These are phyloP conservation scores for Thinocorus orbignyianus DNA, from an alignment of 2,113 vertebrate species.

Conservation along the genomic window DNA sequence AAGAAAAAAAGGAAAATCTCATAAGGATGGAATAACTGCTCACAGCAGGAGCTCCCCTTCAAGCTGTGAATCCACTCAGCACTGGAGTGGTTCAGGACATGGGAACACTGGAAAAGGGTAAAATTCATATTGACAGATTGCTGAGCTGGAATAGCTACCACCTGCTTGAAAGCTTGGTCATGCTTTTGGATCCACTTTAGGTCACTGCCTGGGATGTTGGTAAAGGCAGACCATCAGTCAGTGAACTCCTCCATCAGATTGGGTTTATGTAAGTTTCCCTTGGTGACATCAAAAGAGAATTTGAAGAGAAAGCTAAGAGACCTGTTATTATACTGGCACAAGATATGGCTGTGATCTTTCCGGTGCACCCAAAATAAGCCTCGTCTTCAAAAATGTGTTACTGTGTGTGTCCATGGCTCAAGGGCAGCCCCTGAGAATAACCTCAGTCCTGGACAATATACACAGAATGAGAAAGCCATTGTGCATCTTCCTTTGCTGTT, in stretches of 20 bases:
- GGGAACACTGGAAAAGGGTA: not conserved
- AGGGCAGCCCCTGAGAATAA: not conserved
- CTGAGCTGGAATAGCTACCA: not conserved
- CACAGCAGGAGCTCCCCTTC: not conserved
- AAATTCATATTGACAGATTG: not conserved
- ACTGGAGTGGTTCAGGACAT: not conserved
- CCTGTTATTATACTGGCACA: not conserved
- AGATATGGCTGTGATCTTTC: not conserved
- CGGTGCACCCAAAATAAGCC: not conserved
- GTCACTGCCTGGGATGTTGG: not conserved
- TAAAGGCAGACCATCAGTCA: not conserved
- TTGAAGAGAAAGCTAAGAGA: not conserved
- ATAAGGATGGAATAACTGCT: not conserved
- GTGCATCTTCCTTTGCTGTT: accelerated
- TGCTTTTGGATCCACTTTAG: not conserved
- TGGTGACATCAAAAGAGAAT: not conserved
- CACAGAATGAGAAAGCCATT: not conserved
- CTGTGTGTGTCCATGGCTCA: not conserved
- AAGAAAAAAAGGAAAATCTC: not conserved
- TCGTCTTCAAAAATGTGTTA: not conserved
- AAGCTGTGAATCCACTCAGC: not conserved
- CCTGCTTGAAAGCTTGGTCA: not conserved
- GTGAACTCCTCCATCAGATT: not conserved
- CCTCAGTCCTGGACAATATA: not conserved
- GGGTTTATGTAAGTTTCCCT: not conserved